Percentiles rank a stretch among this genome's conserved stretches.
Evolutionary conservation across 2,888 invertebrate species (phyloP).

Genomic region (Palloptera scutellata): DNA sequence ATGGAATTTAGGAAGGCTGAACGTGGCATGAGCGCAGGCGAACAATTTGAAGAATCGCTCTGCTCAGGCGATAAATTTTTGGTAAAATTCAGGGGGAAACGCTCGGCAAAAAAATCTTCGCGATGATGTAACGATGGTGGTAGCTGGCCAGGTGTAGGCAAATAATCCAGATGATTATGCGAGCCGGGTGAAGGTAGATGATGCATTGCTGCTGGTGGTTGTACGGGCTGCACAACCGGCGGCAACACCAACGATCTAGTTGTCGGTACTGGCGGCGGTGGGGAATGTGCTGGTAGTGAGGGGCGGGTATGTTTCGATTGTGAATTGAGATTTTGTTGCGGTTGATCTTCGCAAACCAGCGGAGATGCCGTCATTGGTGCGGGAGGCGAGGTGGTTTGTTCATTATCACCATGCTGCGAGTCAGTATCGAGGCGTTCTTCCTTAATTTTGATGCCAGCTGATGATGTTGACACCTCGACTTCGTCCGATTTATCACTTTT

Average conservation of each 20-base stretch:
- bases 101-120: constrained; percentile 59
- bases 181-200: constrained; percentile 66
- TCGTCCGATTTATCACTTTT: neutral
- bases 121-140: constrained; percentile 59
- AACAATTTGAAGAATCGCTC: constrained; percentile 60
- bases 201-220: constrained; percentile 56
- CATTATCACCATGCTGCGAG: constrained; percentile 33
- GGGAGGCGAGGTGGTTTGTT: constrained; percentile 28
- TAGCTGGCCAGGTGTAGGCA: constrained; percentile 59
- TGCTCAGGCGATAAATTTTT: constrained; percentile 60
- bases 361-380: constrained; percentile 31
- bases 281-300: constrained; percentile 42
- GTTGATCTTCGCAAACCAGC: neutral
- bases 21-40: constrained; percentile 61
- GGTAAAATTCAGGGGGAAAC: constrained; percentile 58
- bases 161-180: constrained; percentile 55
- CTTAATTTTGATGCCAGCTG: constrained; percentile 57
- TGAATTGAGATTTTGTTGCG: neutral
- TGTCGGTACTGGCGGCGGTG: constrained; percentile 39
- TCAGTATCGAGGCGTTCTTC: constrained; percentile 54
- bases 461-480: constrained; percentile 25
- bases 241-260: constrained; percentile 62
- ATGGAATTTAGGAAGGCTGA: constrained; percentile 63
- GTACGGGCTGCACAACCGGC: constrained; percentile 63
- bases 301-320: constrained; percentile 4